phyloP scores from a whole-genome alignment of 1,140 invertebrate species.

The Harpegnathos saltator region DNA sequence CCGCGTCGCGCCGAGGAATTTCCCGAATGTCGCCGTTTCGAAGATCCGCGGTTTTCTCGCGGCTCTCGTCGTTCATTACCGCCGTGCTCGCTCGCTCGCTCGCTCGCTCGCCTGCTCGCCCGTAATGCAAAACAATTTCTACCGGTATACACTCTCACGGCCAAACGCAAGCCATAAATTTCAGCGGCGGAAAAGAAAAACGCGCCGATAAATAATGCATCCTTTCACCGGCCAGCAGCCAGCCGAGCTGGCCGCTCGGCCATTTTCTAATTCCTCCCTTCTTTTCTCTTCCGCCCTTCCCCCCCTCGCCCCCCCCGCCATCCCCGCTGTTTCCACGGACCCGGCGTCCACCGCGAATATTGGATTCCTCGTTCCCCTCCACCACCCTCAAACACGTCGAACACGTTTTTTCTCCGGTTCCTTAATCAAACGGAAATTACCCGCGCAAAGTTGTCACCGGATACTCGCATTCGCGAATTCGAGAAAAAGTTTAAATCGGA shows the following conservation, averaged over 20 bases:
- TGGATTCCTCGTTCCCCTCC: conserved; percentile 71
- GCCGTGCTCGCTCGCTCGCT: too few relatives aligned
- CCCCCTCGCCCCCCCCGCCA: not conserved
- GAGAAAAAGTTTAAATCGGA: conserved; percentile 84
- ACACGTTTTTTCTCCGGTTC: conserved; percentile 51
- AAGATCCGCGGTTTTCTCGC: too few relatives aligned
- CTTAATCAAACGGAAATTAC: conserved; percentile 84
- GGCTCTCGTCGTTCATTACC: too few relatives aligned
- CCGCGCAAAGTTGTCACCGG: conserved; percentile 78
- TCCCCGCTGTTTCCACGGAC: conserved; percentile 19
- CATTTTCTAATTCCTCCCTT: conserved; percentile 48
- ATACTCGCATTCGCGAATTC: conserved; percentile 67
- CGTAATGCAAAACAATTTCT: conserved; percentile 51
- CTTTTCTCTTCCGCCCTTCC: not conserved
- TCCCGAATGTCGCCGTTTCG: too few relatives aligned
- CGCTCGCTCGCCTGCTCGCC: not conserved
- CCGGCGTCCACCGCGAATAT: conserved; percentile 72
- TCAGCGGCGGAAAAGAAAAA: conserved; percentile 35
- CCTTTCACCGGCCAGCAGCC: conserved; percentile 48
- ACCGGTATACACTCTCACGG: conserved; percentile 33
- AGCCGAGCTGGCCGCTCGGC: conserved; percentile 10
- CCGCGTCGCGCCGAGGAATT: too few relatives aligned
- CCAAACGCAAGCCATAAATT: conserved; percentile 52
- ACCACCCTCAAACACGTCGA: conserved; percentile 49
- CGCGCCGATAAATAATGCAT: conserved; percentile 59